Conservation (phyloP, 2,888 invertebrate species). For the Amiota mariae region DNA sequence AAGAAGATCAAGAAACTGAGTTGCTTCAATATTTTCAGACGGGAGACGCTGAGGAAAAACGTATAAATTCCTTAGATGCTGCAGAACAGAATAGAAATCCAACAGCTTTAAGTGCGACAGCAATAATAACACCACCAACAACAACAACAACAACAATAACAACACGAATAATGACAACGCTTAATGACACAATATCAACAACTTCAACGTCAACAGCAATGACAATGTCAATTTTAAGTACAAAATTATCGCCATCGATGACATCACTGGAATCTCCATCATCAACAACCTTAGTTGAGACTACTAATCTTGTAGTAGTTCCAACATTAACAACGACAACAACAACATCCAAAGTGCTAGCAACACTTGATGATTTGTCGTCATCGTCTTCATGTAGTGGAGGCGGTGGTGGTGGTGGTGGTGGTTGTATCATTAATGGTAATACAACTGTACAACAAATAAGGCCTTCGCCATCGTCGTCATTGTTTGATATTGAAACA, state of each 20-base stretch:
- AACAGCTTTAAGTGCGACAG: slow-evolving; percentile 54
- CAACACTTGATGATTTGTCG: background rate
- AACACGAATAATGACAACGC: slow-evolving; percentile 28
- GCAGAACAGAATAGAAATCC: slow-evolving; percentile 65
- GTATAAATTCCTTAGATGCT: slow-evolving; percentile 71
- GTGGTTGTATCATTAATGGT: background rate
- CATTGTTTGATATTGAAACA: background rate
- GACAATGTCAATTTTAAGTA: slow-evolving; percentile 49
- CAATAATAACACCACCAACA: slow-evolving; percentile 37
- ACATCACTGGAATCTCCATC: slow-evolving; percentile 29
- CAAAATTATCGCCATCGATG: slow-evolving; percentile 38
- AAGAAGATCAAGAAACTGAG: slow-evolving; percentile 88
- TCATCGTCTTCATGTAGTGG: too few relatives aligned
- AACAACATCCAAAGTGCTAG: slow-evolving; percentile 12
- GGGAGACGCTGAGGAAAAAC: slow-evolving; percentile 73
- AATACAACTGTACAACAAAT: too few relatives aligned
- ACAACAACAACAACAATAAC: slow-evolving; percentile 30
- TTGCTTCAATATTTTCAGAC: slow-evolving; percentile 85
- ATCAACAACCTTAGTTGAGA: slow-evolving; percentile 30
- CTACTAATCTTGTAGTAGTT: slow-evolving; percentile 10
- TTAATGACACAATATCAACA: background rate
- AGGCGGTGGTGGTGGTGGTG: too few relatives aligned
- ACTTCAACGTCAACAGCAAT: slow-evolving; percentile 39
- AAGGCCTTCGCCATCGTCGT: too few relatives aligned
- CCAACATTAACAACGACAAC: slow-evolving; percentile 25